phyloP scores from a whole-genome alignment of 2,113 vertebrate genomes.

The Heterotilapia buettikoferi region DNA sequence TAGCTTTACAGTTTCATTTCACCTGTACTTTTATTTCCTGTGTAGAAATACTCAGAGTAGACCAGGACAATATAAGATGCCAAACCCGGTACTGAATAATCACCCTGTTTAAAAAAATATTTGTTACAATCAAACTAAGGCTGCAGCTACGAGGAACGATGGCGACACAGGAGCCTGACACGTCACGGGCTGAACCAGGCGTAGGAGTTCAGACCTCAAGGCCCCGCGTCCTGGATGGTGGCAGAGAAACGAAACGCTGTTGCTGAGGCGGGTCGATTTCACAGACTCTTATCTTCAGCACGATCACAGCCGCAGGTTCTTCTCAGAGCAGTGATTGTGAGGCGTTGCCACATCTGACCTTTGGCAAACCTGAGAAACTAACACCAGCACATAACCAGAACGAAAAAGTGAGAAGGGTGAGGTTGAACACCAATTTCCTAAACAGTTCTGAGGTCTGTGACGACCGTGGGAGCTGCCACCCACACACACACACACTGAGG shows the following conservation, averaged over 20 bases:
- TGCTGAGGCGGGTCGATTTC: not conserved
- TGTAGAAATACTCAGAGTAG: not conserved
- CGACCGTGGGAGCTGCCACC: not conserved
- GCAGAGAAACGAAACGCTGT: not conserved
- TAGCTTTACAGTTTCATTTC: not conserved
- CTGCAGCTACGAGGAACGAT: not conserved
- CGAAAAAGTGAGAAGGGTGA: not conserved
- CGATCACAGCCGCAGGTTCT: not conserved
- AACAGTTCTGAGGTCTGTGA: accelerated
- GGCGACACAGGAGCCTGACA: not conserved
- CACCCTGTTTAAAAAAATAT: accelerated
- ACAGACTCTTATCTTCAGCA: not conserved
- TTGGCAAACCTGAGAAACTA: not conserved
- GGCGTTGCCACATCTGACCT: not conserved
- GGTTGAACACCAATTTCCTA: not conserved
- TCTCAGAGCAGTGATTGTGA: not conserved
- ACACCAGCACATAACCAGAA: not conserved
- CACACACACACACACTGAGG: not conserved
- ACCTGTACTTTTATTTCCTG: not conserved
- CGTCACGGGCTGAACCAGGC: not conserved
- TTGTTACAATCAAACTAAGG: accelerated
- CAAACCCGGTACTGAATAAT: not conserved
- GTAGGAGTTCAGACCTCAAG: not conserved
- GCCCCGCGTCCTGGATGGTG: not conserved
- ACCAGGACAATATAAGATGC: not conserved